Conservation (phyloP, 2,888 invertebrate genomes). For the Lepidonotus clava region DNA sequence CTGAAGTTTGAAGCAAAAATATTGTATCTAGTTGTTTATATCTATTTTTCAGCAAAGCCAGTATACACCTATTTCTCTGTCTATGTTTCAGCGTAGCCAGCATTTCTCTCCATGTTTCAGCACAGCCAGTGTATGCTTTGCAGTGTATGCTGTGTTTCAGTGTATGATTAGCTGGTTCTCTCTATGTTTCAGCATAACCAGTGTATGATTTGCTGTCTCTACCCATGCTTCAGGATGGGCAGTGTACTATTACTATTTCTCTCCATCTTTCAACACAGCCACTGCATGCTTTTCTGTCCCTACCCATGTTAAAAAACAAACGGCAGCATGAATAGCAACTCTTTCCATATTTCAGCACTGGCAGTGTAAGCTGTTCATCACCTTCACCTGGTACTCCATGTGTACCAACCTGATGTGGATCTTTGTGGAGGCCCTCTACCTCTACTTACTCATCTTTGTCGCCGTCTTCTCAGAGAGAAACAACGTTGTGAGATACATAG, state of each 20-base stretch:
- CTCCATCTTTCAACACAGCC: conserved; percentile 83
- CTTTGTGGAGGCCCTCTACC: conserved; percentile 87
- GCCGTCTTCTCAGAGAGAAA: conserved; percentile 86
- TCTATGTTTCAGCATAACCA: conserved; percentile 82
- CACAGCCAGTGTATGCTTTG: conserved; percentile 86
- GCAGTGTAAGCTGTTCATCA: conserved; percentile 85
- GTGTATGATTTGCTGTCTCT: conserved; percentile 86
- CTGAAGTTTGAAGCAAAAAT: too few relatives aligned
- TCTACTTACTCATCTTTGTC: conserved; percentile 86
- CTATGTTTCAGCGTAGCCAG: too few relatives aligned
- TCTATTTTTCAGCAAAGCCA: too few relatives aligned
- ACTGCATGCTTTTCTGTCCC: conserved; percentile 85
- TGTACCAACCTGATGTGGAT: conserved; percentile 88
- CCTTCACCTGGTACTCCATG: conserved; percentile 86
- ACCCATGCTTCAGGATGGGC: too few relatives aligned
- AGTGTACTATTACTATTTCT: too few relatives aligned
- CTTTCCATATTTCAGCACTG: conserved; percentile 82
- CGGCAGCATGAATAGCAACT: too few relatives aligned
- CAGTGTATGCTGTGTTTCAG: conserved; percentile 80
- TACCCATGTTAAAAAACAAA: conserved; percentile 88
- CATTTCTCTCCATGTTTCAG: conserved; percentile 73
- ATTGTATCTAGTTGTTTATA: too few relatives aligned
- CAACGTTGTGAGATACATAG: conserved; percentile 84
- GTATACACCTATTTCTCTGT: too few relatives aligned
- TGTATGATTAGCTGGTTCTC: conserved; percentile 86